A percentile compares a stretch with the other conserved stretches of the same genome.
These are phyloP conservation scores for Hyles lineata DNA, from an alignment of 2,888 invertebrate genomes.

Conservation along the genomic window DNA sequence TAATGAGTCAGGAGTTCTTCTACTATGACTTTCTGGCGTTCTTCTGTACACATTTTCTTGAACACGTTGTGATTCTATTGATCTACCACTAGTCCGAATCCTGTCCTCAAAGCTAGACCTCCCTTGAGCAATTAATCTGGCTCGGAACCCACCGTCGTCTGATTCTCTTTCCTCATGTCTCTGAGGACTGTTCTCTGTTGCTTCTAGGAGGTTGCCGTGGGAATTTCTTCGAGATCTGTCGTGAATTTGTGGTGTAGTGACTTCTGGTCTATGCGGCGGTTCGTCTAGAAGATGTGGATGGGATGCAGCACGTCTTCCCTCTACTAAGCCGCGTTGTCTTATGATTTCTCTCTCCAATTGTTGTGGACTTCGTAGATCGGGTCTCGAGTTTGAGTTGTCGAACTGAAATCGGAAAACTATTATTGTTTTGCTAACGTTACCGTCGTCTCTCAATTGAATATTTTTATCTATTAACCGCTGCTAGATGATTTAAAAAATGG, in stretches of 20 bases:
- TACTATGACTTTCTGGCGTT: constrained; percentile 67
- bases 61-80: constrained; percentile 67
- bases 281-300: constrained; percentile 87
- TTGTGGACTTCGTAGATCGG: constrained; percentile 85
- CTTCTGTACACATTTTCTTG: constrained; percentile 70
- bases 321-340: constrained; percentile 82
- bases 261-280: constrained; percentile 69
- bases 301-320: constrained; percentile 86
- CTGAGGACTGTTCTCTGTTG: constrained; percentile 58
- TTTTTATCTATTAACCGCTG: no score
- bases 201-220: constrained; percentile 85
- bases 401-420: constrained; percentile 61
- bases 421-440: neutral
- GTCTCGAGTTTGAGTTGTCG: constrained; percentile 75
- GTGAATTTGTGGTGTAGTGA: constrained; percentile 69
- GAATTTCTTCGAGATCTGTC: constrained; percentile 83
- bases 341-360: constrained; percentile 86
- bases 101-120: constrained; percentile 76
- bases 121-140: constrained; percentile 71
- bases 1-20: constrained; percentile 71
- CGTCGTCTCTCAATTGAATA: neutral
- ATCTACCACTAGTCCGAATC: constrained; percentile 76
- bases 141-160: constrained; percentile 86
- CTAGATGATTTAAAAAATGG: no score
- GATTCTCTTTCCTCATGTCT: constrained; percentile 82